Evolutionary conservation across 1,140 invertebrate species (phyloP), one percentile per base, ranked within the genome.

Genomic region (Calephelis virginiensis): DNA sequence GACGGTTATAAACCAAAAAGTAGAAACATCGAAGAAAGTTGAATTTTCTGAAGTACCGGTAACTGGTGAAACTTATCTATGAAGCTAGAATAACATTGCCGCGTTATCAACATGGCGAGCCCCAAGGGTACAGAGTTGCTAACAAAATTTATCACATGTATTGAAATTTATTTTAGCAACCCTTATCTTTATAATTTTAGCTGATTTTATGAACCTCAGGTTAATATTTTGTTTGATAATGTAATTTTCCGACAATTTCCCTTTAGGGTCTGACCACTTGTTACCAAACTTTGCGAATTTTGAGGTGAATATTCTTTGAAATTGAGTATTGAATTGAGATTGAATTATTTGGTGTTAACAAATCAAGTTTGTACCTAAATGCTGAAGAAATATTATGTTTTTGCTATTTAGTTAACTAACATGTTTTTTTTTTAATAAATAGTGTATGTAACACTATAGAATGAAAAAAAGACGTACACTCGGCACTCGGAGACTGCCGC

Each of bases 121-220:
- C 76, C 73, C 71, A 61, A 67, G 71, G 69, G 77, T 63, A 70
- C 67, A 62, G 64, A 73, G 72, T 76, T 75, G 43, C 68, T 67
- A 75, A 77, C 77, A 75, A 73, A 77, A 79, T 77, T 75, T 69
- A 72, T 63, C 70, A 75, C 73, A 70, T 79, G 72, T 71, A 79
- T 76, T 71, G 67, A 72, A 78, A 76, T 76, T 73, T 76, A 78
- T 76, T 65, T 64, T 47, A 64, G 50, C 61, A 61, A 64, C 59
- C 50, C 50, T 64, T 67, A 71, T 64, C 56, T 68, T 71, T 53
- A 59, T 59, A 61, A 67, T 62, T 45, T 68, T 56, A 63, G 61
- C 53, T 50, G 11, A 50, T 43, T 48, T 40, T 28, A 17, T 28
- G 61, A 61, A 38, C 46, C 62, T 63, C 17, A 10, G 14, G 61